These are phyloP conservation scores for Neoseiulus cucumeris DNA, from an alignment of 1,140 invertebrate genomes.

Conservation along the genomic window DNA sequence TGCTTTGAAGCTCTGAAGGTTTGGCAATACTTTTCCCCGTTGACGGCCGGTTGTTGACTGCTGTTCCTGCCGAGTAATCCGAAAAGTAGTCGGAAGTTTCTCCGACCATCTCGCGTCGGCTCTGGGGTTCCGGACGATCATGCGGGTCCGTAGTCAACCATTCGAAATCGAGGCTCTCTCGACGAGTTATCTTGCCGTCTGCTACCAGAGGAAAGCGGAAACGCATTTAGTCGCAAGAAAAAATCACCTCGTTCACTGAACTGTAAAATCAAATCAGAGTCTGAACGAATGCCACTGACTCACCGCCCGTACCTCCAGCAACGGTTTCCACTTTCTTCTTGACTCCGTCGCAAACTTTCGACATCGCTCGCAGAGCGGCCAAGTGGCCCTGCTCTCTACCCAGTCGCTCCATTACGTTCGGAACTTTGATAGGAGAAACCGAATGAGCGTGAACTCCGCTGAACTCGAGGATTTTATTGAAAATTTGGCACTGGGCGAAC, in stretches of 20 bases:
- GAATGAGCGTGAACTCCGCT: slow-evolving; percentile 3
- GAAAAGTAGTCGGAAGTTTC: slow-evolving; percentile 7
- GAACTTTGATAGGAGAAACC: not conserved
- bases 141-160: not conserved
- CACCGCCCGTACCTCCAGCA: not conserved
- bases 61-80: not conserved
- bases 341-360: not conserved
- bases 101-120: not conserved
- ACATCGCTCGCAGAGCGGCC: not conserved
- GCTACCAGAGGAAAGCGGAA: not conserved
- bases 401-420: not conserved
- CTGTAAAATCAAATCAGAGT: no score
- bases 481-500: slow-evolving; percentile 10
- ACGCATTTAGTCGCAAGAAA: no score
- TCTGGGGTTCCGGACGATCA: not conserved
- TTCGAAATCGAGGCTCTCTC: not conserved
- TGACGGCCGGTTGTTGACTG: not conserved
- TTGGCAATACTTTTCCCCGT: not conserved
- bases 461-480: slow-evolving; percentile 10
- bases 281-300: not conserved
- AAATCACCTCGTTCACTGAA: no score
- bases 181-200: not conserved
- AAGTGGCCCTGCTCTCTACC: not conserved
- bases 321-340: not conserved
- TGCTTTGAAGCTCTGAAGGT: no score